Conservation (phyloP, 1,140 invertebrate species). For the Pseudomyrmex dendroicus region DNA sequence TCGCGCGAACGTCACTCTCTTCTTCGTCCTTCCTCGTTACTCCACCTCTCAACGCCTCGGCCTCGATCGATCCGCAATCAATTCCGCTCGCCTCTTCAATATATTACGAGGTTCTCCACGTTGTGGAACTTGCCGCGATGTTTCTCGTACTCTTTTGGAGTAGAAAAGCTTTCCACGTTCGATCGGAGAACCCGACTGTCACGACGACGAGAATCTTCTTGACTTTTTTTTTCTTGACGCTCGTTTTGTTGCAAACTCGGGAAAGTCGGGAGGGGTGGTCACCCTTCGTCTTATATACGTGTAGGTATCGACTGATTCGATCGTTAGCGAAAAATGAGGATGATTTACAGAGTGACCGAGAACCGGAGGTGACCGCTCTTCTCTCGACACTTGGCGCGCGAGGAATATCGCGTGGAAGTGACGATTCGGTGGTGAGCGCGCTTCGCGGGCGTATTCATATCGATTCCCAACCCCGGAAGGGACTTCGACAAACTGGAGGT, state of each 20-base stretch:
- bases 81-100: neutral
- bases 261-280: neutral
- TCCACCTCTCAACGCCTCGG: neutral
- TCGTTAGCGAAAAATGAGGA: neutral
- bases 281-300: neutral
- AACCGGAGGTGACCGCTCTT: conserved; percentile 4
- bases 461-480: conserved; percentile 75
- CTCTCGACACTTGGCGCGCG: conserved; percentile 13
- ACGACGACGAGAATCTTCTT: neutral
- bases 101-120: neutral
- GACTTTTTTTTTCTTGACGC: neutral
- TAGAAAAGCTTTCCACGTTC: too few relatives aligned
- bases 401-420: conserved; percentile 61
- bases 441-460: conserved; percentile 79
- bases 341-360: conserved; percentile 4
- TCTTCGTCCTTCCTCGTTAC: neutral
- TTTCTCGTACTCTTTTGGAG: neutral
- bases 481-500: conserved; percentile 62
- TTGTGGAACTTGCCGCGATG: neutral
- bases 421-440: conserved; percentile 51
- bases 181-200: too few relatives aligned
- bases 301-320: conserved; percentile 2
- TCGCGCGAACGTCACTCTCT: conserved; percentile 36
- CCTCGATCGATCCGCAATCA: neutral
- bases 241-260: conserved; percentile 17